These are phyloP conservation scores for Macropis europaea DNA, from an alignment of 2,888 invertebrate species.

Conservation along the genomic window DNA sequence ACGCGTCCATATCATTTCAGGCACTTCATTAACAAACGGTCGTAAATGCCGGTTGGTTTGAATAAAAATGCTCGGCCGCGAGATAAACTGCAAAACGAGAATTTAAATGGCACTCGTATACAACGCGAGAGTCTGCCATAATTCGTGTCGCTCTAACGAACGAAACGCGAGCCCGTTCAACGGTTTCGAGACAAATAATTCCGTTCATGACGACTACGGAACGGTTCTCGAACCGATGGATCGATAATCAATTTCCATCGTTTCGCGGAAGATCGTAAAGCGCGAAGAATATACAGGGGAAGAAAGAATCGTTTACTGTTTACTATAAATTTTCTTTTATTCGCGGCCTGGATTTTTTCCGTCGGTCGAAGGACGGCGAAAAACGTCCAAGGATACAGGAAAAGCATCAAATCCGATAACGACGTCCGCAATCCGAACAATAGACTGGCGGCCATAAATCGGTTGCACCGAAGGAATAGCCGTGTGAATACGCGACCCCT, in stretches of 20 bases:
- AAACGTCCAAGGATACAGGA: conserved; percentile 1
- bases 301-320: neutral
- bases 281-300: too few species aligned
- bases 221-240: neutral
- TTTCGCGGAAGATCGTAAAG: neutral
- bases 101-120: too few species aligned
- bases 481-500: conserved; percentile 43
- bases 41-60: too few species aligned
- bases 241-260: neutral
- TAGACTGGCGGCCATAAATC: conserved; percentile 38
- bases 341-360: neutral
- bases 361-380: neutral
- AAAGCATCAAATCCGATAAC: conserved; percentile 28
- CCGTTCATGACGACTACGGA: neutral
- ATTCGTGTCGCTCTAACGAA: too few species aligned
- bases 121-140: too few species aligned
- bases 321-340: conserved; percentile 5
- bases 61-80: too few species aligned
- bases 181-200: too few species aligned
- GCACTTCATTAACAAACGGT: too few species aligned
- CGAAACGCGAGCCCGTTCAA: too few species aligned
- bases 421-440: conserved; percentile 31
- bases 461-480: conserved; percentile 31
- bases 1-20: too few species aligned
- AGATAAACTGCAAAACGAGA: too few species aligned